These are phyloP conservation scores for Anthopleura sola DNA, from an alignment of 64 coral and sea anemone genomes.

Conservation along the genomic window DNA sequence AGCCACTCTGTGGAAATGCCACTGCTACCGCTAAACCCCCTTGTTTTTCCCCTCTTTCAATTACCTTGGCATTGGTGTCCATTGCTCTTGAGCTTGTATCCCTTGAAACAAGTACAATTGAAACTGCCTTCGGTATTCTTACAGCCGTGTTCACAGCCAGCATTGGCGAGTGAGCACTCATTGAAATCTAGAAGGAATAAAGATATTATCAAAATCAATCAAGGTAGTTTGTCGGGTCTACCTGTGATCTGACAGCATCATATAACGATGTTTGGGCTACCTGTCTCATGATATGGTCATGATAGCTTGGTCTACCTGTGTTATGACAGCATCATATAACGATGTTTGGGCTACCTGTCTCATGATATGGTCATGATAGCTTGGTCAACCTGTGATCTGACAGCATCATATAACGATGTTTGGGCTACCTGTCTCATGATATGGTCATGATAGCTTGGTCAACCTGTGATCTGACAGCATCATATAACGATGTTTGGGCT, in stretches of 20 bases:
- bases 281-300: neutral
- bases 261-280: neutral
- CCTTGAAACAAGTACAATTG: conserved; percentile 76
- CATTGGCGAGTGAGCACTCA: conserved; percentile 77
- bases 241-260: too few relatives aligned
- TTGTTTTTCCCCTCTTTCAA: too few relatives aligned
- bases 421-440: neutral
- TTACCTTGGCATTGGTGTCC: conserved; percentile 72
- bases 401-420: too few relatives aligned
- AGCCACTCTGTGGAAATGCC: too few relatives aligned
- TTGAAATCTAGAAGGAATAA: conserved; percentile 68
- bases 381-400: too few relatives aligned
- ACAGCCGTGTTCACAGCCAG: conserved; percentile 94
- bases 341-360: neutral
- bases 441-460: too few relatives aligned
- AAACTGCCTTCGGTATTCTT: conserved; percentile 83
- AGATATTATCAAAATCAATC: neutral
- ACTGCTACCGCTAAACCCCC: too few relatives aligned
- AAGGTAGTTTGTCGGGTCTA: neutral
- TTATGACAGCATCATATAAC: too few relatives aligned
- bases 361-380: too few relatives aligned
- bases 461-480: too few relatives aligned
- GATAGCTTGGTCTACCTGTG: too few relatives aligned
- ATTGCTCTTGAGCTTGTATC: conserved; percentile 67
- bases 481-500: neutral